These are phyloP conservation scores for Netelia virgata DNA, from an alignment of 2,888 invertebrate genomes.

Conservation along the genomic window DNA sequence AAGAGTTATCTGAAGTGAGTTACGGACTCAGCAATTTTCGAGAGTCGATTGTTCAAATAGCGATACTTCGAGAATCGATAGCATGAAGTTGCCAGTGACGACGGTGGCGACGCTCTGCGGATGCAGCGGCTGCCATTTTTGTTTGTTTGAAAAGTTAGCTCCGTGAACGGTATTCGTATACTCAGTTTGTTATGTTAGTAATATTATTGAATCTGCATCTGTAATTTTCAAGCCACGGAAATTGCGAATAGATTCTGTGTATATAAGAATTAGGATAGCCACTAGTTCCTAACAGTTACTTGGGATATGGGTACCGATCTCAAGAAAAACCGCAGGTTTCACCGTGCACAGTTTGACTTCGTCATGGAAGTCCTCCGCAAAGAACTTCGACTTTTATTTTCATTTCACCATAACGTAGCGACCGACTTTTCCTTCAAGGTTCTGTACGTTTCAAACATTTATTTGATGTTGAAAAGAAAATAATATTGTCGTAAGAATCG, in stretches of 20 bases:
- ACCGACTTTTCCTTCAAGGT: too few species aligned
- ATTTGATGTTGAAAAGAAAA: too few species aligned
- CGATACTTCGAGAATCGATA: not conserved
- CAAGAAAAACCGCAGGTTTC: too few species aligned
- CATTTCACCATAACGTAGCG: too few species aligned
- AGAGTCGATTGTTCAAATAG: conserved; percentile 26
- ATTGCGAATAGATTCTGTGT: not conserved
- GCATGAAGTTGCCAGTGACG: too few species aligned
- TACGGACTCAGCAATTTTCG: conserved; percentile 7
- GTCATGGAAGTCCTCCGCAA: too few species aligned
- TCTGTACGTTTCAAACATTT: too few species aligned
- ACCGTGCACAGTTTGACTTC: too few species aligned
- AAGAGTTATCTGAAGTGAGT: conserved; percentile 8
- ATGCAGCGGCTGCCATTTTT: not conserved
- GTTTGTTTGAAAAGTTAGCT: not conserved
- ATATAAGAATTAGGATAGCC: not conserved
- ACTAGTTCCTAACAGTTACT: too few species aligned
- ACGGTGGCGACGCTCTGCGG: not conserved
- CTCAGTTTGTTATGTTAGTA: too few species aligned
- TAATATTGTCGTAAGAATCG: not conserved
- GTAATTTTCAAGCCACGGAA: not conserved
- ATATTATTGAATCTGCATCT: not conserved
- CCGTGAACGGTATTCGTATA: too few species aligned
- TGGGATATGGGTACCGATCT: not conserved
- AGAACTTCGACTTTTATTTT: too few species aligned